Base-by-base conservation (phyloP, 2,888 invertebrate species). In the Phengaris arion region DNA sequence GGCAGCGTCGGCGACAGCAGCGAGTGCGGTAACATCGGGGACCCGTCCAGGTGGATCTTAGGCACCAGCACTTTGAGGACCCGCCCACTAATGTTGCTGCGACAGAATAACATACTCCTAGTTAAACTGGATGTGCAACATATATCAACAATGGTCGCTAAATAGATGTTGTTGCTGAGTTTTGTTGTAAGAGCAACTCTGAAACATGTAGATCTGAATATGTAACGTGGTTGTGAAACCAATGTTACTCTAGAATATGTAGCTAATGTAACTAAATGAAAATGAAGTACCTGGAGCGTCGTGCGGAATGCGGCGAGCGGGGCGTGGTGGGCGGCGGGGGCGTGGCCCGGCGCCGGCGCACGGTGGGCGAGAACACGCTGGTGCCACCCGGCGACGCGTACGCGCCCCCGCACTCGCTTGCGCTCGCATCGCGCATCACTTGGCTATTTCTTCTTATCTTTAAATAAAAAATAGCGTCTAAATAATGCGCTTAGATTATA, bases 41-140 rank as follows among this genome's bases (percentile, higher is more conserved):
- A 57, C 75, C 59, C 76, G 45, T 86, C 86, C 75, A 90, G 80
- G 0, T 84, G 85, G 87, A 93, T 86, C 82, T 92, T 93, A 0
- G 92, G 85, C 1, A 93, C 87, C 46, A 93, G 57, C 76, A 92
- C 92, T 78, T 92, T 92, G 0, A 92, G 85, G 1, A 89, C 85
- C 22, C 91, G 89, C 0, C 86, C 87, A 77, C 80, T 86, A 45
- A 78, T 83, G 75, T 88, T 87, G 81, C 35, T 51, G 72, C 69
- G 70, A 35, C 35, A 35, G 35, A 35, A 35, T 35, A 35, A 2
- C 48, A 52, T 22, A 9, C 35, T 35, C 35, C 35, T 35, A 4
- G 4, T 35, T 35, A 35, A 35, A 35, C 35, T 4, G 35, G 35
- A 22, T 22, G 35, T 4, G 35, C 35, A 35, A 35, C 35, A 35